phyloP scores from a whole-genome alignment of 23 tunicate species.

The Halocynthia roretzi region DNA sequence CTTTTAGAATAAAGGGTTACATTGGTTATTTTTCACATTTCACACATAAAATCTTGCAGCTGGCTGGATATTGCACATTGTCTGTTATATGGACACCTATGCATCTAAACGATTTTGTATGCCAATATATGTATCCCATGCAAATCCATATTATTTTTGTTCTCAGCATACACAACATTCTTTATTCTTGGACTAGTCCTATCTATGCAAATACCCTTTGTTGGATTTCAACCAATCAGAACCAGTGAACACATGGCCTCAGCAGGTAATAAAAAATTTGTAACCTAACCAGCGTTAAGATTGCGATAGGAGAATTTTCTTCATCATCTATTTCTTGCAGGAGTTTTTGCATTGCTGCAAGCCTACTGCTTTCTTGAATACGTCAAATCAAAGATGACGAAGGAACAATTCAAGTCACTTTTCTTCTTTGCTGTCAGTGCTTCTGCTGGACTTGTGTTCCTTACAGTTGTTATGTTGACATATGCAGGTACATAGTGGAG shows the following conservation, averaged over 20 bases:
- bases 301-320: neutral
- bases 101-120: too few relatives aligned
- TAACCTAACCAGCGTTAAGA: too few relatives aligned
- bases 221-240: slow-evolving; percentile 99
- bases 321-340: slow-evolving; percentile 13
- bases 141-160: neutral
- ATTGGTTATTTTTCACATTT: too few relatives aligned
- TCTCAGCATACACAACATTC: slow-evolving; percentile 97
- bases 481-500: slow-evolving; percentile 57
- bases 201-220: slow-evolving; percentile 99
- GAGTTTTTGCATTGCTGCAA: slow-evolving; percentile 85
- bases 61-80: too few relatives aligned
- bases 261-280: slow-evolving; percentile 40
- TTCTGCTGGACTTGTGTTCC: slow-evolving; percentile 45
- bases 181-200: slow-evolving; percentile 86
- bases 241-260: slow-evolving; percentile 99
- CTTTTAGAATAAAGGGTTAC: too few relatives aligned
- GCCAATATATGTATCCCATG: neutral
- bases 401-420: slow-evolving; percentile 60
- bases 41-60: too few relatives aligned
- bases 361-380: slow-evolving; percentile 90
- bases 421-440: slow-evolving; percentile 47
- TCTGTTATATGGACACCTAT: too few relatives aligned
- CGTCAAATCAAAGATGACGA: slow-evolving; percentile 63
- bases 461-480: slow-evolving; percentile 62